phyloP scores from a whole-genome alignment of 53 echinoderm and acorn worm genomes.

The Luidia sarsii region DNA sequence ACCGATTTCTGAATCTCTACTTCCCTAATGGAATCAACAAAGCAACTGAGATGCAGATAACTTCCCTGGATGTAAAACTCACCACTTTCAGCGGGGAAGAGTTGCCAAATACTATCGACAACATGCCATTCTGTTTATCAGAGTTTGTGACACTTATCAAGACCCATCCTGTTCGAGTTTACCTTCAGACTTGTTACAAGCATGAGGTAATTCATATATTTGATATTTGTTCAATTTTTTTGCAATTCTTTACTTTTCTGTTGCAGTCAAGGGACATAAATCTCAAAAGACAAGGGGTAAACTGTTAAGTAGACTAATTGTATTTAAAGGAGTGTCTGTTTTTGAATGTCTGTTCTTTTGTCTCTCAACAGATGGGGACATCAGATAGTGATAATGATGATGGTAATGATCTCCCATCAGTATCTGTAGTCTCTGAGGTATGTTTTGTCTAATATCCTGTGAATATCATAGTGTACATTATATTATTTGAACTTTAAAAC shows the following conservation, averaged over 20 bases:
- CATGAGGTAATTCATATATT: constrained; percentile 18
- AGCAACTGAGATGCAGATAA: constrained; percentile 16
- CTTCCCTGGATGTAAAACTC: constrained; percentile 10
- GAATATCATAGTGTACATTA: constrained; percentile 13
- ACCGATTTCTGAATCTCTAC: constrained; percentile 16
- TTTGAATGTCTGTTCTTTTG: background rate
- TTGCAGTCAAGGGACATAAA: constrained; percentile 14
- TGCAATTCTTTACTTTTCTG: constrained; percentile 7
- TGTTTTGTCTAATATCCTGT: constrained; percentile 5
- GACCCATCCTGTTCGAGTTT: constrained; percentile 22
- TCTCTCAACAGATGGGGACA: background rate
- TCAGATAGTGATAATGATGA: constrained; percentile 1
- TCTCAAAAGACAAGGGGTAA: constrained; percentile 7
- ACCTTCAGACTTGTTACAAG: constrained; percentile 17
- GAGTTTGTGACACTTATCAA: constrained; percentile 15
- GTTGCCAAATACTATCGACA: constrained; percentile 1
- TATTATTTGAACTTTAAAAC: constrained; percentile 8
- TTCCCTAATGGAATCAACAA: constrained; percentile 32
- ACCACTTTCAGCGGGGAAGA: constrained; percentile 28
- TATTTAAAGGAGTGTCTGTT: background rate
- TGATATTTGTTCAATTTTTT: background rate
- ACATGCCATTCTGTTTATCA: constrained; percentile 2
- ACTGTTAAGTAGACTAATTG: constrained; percentile 11
- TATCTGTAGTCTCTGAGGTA: constrained; percentile 13
- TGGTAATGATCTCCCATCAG: constrained; percentile 11